Evolutionary conservation across 2,888 invertebrate species (phyloP), one percentile per base, ranked within the genome.

Genomic region (Chelonus formosanus): DNA sequence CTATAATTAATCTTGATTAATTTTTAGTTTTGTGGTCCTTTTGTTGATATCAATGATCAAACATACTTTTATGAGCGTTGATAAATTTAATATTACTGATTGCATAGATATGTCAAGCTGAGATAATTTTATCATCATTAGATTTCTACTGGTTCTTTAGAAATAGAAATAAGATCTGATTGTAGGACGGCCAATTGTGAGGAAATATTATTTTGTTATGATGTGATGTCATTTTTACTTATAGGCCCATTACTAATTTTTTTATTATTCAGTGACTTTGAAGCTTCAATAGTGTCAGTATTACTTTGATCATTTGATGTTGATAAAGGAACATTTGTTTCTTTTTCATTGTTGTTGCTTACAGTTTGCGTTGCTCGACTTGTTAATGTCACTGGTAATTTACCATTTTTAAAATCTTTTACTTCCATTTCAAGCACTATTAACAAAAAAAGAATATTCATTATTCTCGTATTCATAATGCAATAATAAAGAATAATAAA

Each of bases 161-260:
- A 80, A 54, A 80, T 78, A 50, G 76, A 79, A 70, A 78, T 80
- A 60, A 80, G 71, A 63, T 74, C 74, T 50, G 76, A 67, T 55
- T 77, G 73, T 43, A 70, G 62, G 67, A 74, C 61, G 5, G 68
- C 44, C 4, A 65, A 43, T 10, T 69, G 55, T 31, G 67, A 5
- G 45, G 65, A 57, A 4, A 43, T 53, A 55, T 64, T 73, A 65
- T 73, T 71, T 67, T 76, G 80, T 78, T 82, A 82, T 77, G 81
- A 81, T 1, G 80, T 50, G 6, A 75, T 74, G 45, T 82, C 80
- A 34, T 73, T 78, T 62, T 80, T 80, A 45, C 8, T 34, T 6
- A 80, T 66, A 4, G 81, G 80, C 32, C 81, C 79, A 57, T 83
- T 83, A 36, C 78, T 78, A 73, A 81, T 79, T 73, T 76, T 82